Conservation (phyloP, 64 coral and sea anemone species). For the Pocillopora damicornis region DNA sequence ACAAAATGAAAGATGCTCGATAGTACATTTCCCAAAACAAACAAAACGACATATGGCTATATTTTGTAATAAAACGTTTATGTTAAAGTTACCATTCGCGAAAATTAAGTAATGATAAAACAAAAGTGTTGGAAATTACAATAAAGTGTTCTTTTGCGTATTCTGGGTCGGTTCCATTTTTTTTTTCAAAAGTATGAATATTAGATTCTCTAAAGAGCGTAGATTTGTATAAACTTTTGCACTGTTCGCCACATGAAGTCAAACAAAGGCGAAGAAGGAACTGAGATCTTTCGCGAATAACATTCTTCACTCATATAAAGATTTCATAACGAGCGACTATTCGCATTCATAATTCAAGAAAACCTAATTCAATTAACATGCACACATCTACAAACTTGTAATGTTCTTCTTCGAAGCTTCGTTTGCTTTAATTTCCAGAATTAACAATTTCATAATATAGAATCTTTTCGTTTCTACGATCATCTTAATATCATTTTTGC, state of each 20-base stretch:
- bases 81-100: conserved; percentile 17
- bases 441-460: not conserved
- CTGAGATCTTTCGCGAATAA: not conserved
- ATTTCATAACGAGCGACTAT: conserved; percentile 6
- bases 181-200: not conserved
- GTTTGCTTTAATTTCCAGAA: not conserved
- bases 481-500: not conserved
- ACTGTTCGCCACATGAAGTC: not conserved
- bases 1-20: conserved; percentile 38
- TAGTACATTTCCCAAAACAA: conserved; percentile 16
- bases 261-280: not conserved
- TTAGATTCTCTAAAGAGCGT: not conserved
- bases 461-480: not conserved
- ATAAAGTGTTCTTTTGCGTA: conserved; percentile 8
- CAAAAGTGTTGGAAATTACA: conserved; percentile 19
- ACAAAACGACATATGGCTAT: conserved; percentile 29
- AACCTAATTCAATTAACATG: not conserved
- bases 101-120: conserved; percentile 28
- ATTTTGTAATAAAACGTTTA: conserved; percentile 30
- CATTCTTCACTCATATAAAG: not conserved
- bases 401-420: not conserved
- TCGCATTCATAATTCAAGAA: conserved; percentile 10
- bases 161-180: not conserved
- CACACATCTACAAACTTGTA: not conserved
- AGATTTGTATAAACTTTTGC: not conserved